Percentiles rank a stretch among this genome's conserved stretches.
Conservation (phyloP, 2,797 vertebrate genomes). For the Sylvilagus floridanus region DNA sequence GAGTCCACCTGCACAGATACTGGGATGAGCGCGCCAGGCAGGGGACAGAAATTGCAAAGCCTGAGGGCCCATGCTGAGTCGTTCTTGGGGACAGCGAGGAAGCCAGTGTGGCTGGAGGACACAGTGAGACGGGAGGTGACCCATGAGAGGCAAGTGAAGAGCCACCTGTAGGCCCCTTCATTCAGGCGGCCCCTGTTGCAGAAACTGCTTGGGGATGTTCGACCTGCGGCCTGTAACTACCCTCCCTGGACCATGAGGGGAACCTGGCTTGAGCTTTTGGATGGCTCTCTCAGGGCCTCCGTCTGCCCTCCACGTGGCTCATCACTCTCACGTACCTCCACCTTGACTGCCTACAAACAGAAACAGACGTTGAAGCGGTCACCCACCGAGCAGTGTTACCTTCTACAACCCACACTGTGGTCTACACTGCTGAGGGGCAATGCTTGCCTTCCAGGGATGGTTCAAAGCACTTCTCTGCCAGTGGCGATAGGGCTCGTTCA, state of each 20-base stretch:
- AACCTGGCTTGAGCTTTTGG: background rate
- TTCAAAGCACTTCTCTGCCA: too few relatives aligned
- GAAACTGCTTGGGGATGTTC: background rate
- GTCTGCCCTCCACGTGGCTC: background rate
- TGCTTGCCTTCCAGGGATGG: background rate
- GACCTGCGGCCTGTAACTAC: background rate
- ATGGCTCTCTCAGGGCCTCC: background rate
- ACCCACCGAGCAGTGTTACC: background rate
- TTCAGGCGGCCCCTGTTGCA: background rate
- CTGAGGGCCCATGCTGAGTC: rapidly evolving
- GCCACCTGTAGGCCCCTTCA: background rate
- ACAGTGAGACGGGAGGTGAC: background rate
- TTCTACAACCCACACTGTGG: background rate
- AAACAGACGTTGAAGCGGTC: background rate
- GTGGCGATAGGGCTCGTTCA: background rate
- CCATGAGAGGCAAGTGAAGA: too few relatives aligned
- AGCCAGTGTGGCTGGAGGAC: background rate
- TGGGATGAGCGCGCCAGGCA: too few relatives aligned
- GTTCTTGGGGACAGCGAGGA: background rate
- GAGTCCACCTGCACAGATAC: rapidly evolving
- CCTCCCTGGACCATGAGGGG: background rate
- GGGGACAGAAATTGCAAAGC: background rate
- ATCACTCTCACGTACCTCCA: background rate
- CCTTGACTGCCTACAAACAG: background rate
- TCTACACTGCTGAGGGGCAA: background rate